Conservation (phyloP, 2,888 invertebrate genomes). For the Pogonocherus hispidulus region DNA sequence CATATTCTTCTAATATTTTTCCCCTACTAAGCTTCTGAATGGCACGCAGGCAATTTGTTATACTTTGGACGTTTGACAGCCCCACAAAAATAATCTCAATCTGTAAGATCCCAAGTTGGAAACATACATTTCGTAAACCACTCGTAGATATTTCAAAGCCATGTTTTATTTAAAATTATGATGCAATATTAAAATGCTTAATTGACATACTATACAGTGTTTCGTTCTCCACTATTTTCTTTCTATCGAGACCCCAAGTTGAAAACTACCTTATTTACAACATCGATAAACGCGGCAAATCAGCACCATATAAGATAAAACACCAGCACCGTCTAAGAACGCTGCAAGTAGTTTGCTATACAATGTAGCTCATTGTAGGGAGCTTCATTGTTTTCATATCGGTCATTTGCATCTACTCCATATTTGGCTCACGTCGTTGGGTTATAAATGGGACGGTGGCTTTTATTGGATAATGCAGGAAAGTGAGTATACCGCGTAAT, state of each 20-base stretch:
- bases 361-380: conserved; percentile 37
- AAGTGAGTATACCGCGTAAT: conserved; percentile 26
- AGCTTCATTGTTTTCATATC: conserved; percentile 37
- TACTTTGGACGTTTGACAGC: too few relatives aligned
- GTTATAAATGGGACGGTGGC: conserved; percentile 40
- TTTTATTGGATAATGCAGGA: conserved; percentile 42
- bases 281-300: not conserved
- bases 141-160: too few relatives aligned
- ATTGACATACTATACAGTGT: too few relatives aligned
- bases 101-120: too few relatives aligned
- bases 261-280: not conserved
- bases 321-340: conserved; percentile 3
- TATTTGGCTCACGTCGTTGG: conserved; percentile 39
- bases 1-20: too few relatives aligned
- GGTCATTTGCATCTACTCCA: conserved; percentile 42
- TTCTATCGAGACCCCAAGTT: not conserved
- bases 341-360: conserved; percentile 6
- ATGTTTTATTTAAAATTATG: too few relatives aligned
- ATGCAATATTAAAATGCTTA: too few relatives aligned
- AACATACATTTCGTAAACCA: too few relatives aligned
- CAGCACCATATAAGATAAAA: not conserved
- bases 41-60: too few relatives aligned
- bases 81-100: too few relatives aligned
- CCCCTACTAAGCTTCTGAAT: too few relatives aligned
- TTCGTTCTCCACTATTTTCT: too few relatives aligned